Conservation (phyloP, 2,888 invertebrate species). For the Helicoverpa assulta region DNA sequence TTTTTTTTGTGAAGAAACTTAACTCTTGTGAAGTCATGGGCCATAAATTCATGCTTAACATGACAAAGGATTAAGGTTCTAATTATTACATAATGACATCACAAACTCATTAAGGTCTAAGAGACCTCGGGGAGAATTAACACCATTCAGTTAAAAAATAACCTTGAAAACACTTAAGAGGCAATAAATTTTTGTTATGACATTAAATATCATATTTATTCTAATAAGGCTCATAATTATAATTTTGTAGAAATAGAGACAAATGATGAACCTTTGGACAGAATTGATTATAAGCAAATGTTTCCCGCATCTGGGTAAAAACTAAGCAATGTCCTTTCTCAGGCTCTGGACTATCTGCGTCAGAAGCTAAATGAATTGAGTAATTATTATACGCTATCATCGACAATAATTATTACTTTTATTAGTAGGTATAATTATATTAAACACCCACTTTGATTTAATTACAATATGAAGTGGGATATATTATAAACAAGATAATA, state of each 20-base stretch:
- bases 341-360: too few relatives aligned
- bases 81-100: neutral
- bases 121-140: neutral
- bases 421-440: neutral
- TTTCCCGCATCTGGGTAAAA: too few relatives aligned
- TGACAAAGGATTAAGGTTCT: too few relatives aligned
- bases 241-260: neutral
- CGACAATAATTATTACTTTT: neutral
- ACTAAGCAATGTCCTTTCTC: too few relatives aligned
- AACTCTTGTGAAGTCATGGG: too few relatives aligned
- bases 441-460: slow-evolving; percentile 8
- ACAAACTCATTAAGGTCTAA: neutral
- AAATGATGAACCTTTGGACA: too few relatives aligned
- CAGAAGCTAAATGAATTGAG: too few relatives aligned
- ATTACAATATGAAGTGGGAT: neutral
- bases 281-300: too few relatives aligned
- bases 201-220: neutral
- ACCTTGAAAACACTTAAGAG: neutral
- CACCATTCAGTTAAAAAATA: neutral
- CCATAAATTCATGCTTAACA: too few relatives aligned
- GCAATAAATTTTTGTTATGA: neutral
- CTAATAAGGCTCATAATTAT: neutral
- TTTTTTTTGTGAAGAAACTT: too few relatives aligned
- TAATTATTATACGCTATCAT: neutral
- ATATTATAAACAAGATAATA: neutral